A percentile compares a stretch with the other conserved stretches of the same genome.
Evolutionary conservation across 1,140 invertebrate genomes (phyloP).

Genomic region (Sycophaga agraensis): DNA sequence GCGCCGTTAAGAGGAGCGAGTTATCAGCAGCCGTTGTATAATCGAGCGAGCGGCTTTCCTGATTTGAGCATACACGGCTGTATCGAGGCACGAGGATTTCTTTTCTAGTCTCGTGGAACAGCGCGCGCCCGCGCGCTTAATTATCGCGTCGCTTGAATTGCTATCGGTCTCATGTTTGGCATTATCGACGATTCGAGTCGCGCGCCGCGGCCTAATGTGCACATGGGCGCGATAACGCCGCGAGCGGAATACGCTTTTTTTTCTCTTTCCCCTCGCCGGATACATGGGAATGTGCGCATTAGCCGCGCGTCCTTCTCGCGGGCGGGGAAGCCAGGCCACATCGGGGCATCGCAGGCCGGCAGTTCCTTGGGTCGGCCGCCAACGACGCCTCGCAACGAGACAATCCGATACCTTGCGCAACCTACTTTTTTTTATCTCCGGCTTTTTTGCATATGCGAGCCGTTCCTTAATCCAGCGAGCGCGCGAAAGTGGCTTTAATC

Average conservation of each 20-base stretch:
- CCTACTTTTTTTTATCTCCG: too few relatives aligned
- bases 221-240: conserved; percentile 10
- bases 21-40: neutral
- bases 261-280: conserved; percentile 15
- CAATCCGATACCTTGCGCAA: too few relatives aligned
- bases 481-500: too few relatives aligned
- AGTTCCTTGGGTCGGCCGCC: too few relatives aligned
- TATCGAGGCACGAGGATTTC: neutral
- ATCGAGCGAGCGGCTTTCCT: neutral
- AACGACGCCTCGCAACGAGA: too few relatives aligned
- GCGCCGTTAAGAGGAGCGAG: too few relatives aligned
- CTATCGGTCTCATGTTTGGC: conserved; percentile 11
- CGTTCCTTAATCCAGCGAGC: too few relatives aligned
- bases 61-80: conserved; percentile 3
- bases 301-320: neutral
- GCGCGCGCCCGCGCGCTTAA: conserved; percentile 6
- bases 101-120: neutral
- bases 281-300: neutral
- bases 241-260: conserved; percentile 17
- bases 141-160: conserved; percentile 17
- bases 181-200: conserved; percentile 14
- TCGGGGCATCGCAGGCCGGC: too few relatives aligned
- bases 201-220: neutral
- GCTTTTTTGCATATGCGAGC: too few relatives aligned
- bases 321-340: too few relatives aligned